Percentiles rank a stretch among this genome's conserved stretches.
Conservation (phyloP, 1,140 invertebrate species). For the Drosophila sturtevanti region DNA sequence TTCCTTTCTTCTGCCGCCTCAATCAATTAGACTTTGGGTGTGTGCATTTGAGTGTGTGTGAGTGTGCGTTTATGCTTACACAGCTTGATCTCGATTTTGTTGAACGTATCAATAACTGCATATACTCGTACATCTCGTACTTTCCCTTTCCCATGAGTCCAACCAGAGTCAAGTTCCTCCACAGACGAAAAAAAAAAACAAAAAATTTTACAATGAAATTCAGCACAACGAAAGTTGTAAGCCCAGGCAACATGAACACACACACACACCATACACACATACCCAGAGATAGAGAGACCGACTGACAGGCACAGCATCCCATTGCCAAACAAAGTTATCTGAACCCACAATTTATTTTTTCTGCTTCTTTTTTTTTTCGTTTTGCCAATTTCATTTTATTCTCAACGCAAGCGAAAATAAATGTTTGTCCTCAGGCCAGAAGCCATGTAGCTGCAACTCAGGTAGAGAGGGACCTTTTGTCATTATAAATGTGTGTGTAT, state of each 20-base stretch:
- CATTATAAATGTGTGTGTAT: too few species aligned
- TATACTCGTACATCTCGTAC: slow-evolving; percentile 29
- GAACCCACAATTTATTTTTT: slow-evolving; percentile 71
- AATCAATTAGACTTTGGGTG: slow-evolving; percentile 59
- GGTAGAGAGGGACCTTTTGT: not conserved
- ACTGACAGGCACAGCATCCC: slow-evolving; percentile 13
- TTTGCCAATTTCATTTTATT: slow-evolving; percentile 55
- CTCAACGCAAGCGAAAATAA: slow-evolving; percentile 21
- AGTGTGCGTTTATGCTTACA: not conserved
- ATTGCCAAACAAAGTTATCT: slow-evolving; percentile 32
- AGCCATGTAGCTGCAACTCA: not conserved
- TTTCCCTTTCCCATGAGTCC: slow-evolving; percentile 72
- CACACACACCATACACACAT: slow-evolving; percentile 24
- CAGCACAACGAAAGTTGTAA: slow-evolving; percentile 75
- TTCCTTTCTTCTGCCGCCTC: slow-evolving; percentile 18
- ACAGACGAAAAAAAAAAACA: slow-evolving; percentile 24
- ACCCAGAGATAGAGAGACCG: not conserved
- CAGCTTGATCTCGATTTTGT: slow-evolving; percentile 27
- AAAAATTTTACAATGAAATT: slow-evolving; percentile 75
- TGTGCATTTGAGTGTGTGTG: slow-evolving; percentile 11
- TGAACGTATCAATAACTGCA: slow-evolving; percentile 72
- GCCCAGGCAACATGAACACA: slow-evolving; percentile 27
- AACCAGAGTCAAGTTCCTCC: slow-evolving; percentile 4
- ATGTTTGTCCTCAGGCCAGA: slow-evolving; percentile 40
- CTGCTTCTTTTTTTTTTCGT: slow-evolving; percentile 16